A percentile compares a stretch with the other conserved stretches of the same genome.
phyloP scores from a whole-genome alignment of 2,113 vertebrate species.

The Guaruba guarouba region DNA sequence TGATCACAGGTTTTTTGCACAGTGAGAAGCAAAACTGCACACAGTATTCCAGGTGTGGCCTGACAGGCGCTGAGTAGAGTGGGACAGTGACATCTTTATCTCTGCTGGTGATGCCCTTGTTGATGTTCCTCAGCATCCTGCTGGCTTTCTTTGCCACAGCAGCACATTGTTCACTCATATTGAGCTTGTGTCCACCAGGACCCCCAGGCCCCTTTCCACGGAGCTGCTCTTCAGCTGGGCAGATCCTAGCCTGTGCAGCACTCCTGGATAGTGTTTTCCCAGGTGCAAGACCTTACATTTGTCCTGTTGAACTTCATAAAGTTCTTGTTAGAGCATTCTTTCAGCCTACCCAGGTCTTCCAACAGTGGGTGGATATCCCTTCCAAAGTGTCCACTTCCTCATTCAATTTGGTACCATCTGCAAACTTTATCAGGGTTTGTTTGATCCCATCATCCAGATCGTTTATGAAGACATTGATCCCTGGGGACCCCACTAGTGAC shows the following conservation, averaged over 20 bases:
- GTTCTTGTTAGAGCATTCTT: background rate
- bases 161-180: background rate
- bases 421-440: background rate
- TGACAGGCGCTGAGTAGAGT: background rate
- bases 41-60: background rate
- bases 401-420: background rate
- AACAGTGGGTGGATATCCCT: background rate
- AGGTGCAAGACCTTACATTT: background rate
- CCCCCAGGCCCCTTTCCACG: background rate
- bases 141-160: background rate
- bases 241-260: background rate
- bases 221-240: background rate
- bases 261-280: background rate
- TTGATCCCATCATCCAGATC: background rate
- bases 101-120: background rate
- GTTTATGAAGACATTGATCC: background rate
- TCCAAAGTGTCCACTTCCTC: background rate
- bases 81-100: background rate
- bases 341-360: background rate
- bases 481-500: background rate
- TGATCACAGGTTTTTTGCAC: background rate
- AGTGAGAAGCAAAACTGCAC: background rate
- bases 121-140: background rate
- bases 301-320: background rate
- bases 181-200: background rate